A percentile compares a stretch with the other conserved stretches of the same genome.
Evolutionary conservation across 2,797 vertebrate species (phyloP).

Genomic region (Labeo calbasu): DNA sequence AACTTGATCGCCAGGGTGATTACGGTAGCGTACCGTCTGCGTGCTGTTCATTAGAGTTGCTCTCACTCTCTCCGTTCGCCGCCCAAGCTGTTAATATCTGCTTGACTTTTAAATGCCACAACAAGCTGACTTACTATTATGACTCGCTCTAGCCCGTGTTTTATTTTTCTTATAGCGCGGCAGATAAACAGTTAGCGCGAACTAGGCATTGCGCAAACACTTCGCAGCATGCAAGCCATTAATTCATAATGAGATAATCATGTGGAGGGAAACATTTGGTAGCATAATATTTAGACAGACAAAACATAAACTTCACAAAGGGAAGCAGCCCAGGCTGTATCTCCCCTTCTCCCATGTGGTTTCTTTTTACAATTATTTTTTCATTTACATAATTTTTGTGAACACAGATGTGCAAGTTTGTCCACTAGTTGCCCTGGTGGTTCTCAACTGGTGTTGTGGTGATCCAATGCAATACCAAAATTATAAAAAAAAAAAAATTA

Average conservation of each 20-base stretch:
- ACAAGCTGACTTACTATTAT: slow-evolving; percentile 35
- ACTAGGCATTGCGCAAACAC: slow-evolving; percentile 66
- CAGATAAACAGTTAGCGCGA: slow-evolving; percentile 51
- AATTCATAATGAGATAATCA: slow-evolving; percentile 80
- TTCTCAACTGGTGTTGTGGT: background rate
- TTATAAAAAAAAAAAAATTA: too few relatives aligned
- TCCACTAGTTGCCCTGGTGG: background rate
- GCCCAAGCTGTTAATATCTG: slow-evolving; percentile 26
- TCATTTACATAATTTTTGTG: slow-evolving; percentile 52
- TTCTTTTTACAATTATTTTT: slow-evolving; percentile 7
- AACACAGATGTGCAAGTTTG: background rate
- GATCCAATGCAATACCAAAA: too few relatives aligned
- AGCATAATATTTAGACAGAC: slow-evolving; percentile 74
- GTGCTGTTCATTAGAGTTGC: slow-evolving; percentile 24
- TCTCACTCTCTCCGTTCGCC: background rate
- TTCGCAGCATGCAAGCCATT: slow-evolving; percentile 71
- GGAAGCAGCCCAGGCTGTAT: slow-evolving; percentile 14
- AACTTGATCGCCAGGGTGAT: slow-evolving; percentile 30
- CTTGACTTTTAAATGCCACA: slow-evolving; percentile 39
- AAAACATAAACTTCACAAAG: slow-evolving; percentile 73
- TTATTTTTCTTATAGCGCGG: slow-evolving; percentile 67
- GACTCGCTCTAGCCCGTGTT: slow-evolving; percentile 13
- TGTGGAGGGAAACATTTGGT: slow-evolving; percentile 65
- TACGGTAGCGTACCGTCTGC: slow-evolving; percentile 4
- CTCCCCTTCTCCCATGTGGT: background rate